phyloP scores from a whole-genome alignment of 2,888 invertebrate species.

The Mesochorus sp. region DNA sequence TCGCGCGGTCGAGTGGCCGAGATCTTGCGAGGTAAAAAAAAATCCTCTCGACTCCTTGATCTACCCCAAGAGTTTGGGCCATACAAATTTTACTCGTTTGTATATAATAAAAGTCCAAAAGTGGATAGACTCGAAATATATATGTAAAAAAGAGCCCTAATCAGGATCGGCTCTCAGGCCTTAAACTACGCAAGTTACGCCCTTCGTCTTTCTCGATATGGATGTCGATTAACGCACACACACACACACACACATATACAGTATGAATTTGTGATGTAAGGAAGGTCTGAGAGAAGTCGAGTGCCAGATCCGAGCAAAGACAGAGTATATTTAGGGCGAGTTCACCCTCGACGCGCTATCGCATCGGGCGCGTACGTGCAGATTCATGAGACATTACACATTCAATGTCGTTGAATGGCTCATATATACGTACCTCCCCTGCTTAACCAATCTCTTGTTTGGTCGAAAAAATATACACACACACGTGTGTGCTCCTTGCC shows the following conservation, averaged over 20 bases:
- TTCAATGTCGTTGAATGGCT: constrained; percentile 69
- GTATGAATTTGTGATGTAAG: constrained; percentile 15
- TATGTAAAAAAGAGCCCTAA: no score
- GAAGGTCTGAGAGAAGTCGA: constrained; percentile 41
- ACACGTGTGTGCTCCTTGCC: constrained; percentile 44
- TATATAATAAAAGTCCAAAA: no score
- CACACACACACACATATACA: not conserved
- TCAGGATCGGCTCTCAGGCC: no score
- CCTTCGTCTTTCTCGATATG: no score
- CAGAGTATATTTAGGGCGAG: constrained; percentile 43
- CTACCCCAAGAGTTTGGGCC: constrained; percentile 74
- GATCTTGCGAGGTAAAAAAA: constrained; percentile 32
- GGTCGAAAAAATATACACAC: constrained; percentile 40
- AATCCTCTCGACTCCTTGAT: constrained; percentile 75
- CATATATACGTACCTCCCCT: no score
- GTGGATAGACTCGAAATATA: no score
- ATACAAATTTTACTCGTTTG: constrained; percentile 2
- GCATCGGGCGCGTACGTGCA: constrained; percentile 40
- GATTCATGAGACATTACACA: constrained; percentile 56
- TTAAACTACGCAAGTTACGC: no score
- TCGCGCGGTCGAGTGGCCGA: constrained; percentile 72
- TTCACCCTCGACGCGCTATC: constrained; percentile 1
- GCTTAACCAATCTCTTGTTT: constrained; percentile 62
- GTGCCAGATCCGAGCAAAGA: constrained; percentile 69
- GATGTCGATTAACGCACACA: not conserved